These are phyloP conservation scores for Chiloscyllium plagiosum DNA, from an alignment of 2,113 vertebrate species.

Conservation along the genomic window DNA sequence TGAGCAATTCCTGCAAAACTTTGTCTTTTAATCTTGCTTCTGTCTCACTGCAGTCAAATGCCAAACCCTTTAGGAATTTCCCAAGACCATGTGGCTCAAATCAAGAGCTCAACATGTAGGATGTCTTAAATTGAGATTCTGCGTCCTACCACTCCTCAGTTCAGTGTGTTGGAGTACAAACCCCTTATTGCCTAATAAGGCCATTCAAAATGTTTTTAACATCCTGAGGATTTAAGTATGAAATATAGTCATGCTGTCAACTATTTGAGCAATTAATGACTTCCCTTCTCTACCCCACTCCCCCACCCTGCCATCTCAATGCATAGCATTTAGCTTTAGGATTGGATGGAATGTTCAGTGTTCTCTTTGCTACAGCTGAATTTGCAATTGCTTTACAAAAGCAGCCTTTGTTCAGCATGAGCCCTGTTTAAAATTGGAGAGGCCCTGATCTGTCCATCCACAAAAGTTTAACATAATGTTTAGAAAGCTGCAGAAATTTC, in stretches of 20 bases:
- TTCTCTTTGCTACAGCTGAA: neutral
- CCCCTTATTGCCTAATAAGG: neutral
- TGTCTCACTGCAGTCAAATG: neutral
- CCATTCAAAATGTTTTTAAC: neutral
- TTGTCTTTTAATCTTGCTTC: neutral
- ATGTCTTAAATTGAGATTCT: neutral
- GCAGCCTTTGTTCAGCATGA: neutral
- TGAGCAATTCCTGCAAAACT: neutral
- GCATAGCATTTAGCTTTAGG: neutral
- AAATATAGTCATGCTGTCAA: neutral
- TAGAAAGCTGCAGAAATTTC: neutral
- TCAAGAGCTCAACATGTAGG: neutral
- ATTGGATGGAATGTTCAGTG: neutral
- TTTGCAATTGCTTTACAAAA: neutral
- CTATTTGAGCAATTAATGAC: conserved; percentile 17
- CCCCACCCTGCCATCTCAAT: neutral
- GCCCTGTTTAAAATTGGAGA: neutral
- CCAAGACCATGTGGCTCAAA: neutral
- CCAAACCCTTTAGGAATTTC: neutral
- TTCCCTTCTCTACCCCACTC: neutral
- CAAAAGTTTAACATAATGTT: neutral
- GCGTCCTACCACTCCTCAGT: neutral
- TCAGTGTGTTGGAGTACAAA: neutral
- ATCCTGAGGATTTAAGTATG: neutral
- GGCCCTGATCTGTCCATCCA: neutral